Conservation (phyloP, 2,888 invertebrate species). For the Andrena fulva region DNA sequence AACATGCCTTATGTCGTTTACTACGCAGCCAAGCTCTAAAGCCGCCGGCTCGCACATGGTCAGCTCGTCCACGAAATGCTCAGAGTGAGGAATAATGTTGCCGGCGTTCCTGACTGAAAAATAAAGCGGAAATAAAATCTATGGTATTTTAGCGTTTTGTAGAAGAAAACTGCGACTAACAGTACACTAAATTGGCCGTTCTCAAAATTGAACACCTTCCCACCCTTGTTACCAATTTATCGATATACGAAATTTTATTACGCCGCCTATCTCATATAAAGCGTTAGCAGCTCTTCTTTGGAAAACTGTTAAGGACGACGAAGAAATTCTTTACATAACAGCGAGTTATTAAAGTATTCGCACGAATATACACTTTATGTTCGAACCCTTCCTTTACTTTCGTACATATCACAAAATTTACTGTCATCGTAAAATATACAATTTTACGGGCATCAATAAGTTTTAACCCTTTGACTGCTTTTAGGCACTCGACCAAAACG, state of each 20-base stretch:
- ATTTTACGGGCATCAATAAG: too few relatives aligned
- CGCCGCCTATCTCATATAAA: constrained; percentile 1
- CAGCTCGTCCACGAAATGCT: constrained; percentile 93
- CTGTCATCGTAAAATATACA: too few relatives aligned
- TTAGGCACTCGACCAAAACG: too few relatives aligned
- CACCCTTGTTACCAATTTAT: neutral
- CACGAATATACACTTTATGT: too few relatives aligned
- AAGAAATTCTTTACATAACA: neutral
- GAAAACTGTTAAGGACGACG: neutral
- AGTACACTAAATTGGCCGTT: neutral
- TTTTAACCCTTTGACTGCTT: too few relatives aligned
- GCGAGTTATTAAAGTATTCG: too few relatives aligned
- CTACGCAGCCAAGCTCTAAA: constrained; percentile 96
- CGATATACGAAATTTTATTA: neutral
- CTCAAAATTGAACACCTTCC: neutral
- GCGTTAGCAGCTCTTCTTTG: neutral
- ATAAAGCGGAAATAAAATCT: neutral
- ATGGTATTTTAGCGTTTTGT: neutral
- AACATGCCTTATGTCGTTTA: constrained; percentile 95
- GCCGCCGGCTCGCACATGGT: constrained; percentile 98
- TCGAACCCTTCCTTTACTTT: too few relatives aligned
- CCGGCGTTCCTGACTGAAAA: constrained; percentile 97
- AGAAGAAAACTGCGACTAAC: neutral
- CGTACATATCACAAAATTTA: too few relatives aligned
- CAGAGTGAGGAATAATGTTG: constrained; percentile 96